Base-by-base conservation (phyloP, 2,797 vertebrate genomes). In the Nyctibius grandis region DNA sequence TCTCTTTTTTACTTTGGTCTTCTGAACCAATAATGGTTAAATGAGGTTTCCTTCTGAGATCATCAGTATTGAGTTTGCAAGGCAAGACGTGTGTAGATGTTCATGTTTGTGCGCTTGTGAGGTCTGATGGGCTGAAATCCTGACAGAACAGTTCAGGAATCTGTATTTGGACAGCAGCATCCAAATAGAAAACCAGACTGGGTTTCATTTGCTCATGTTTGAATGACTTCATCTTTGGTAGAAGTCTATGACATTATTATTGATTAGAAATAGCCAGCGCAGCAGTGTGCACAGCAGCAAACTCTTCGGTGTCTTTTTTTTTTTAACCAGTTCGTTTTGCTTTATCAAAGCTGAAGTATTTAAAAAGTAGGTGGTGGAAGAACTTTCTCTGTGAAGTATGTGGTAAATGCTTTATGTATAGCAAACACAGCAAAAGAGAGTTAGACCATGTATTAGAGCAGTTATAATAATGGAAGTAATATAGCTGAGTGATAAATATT, bases 121-220 rank as follows among this genome's bases (percentile, higher is more conserved):
- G 34, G 33, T 45, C 40, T 92, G 54, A 60, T 67, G 33, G 34
- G 33, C 72, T 80, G 79, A 68, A 91, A 78, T 75, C 65, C 61
- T 81, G 69, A 72, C 28, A 50, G 64, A 72, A 68, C 64, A 64
- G 31, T 93, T 96, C 92, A 94, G 95, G 78, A 91, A 89, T 88
- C 57, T 83, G 29, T 44, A 23, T 93, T 93, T 96, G 91, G 94
- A 93, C 91, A 93, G 91, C 93, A 96, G 67, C 87, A 92, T 42
- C 61, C 75, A 73, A 75, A 73, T 1, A 31, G 53, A 78, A 95
- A 85, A 77, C 34, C 19, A 63, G 67, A 5, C 2, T 0, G n/a
- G 33, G 23, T 85, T 91, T 85, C 42, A 76, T 20, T 45, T 57
- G 17, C 67, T 25, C 1, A 0, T 33, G 6, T 78, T 64, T 85